Base-by-base conservation (phyloP, 2,113 vertebrate genomes). In the Colistium nudipinnis region DNA sequence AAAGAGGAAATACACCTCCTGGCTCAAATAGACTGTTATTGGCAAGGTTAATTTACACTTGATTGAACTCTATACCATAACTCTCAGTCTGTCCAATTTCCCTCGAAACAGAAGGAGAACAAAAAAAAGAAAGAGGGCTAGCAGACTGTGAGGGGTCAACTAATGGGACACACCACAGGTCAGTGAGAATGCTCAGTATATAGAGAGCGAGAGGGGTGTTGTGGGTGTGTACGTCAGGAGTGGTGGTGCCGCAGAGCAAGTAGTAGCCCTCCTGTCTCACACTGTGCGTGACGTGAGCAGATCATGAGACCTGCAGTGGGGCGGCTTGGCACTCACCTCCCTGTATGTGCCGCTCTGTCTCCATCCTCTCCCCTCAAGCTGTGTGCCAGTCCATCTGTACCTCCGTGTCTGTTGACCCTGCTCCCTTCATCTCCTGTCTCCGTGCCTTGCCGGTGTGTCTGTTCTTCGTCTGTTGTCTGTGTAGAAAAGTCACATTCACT, bases 241-340 rank as follows among this genome's bases (percentile, higher is more conserved):
- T 53, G 70, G 74, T 31, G 30, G 52, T 30, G 51, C 52, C 59
- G 48, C 74, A 45, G 68, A 63, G 62, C 10, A 62, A 14, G 75
- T 62, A 52, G 54, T 62, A 71, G 31, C 44, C 66, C 77, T 86
- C 81, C 77, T 76, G 74, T 74, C 49, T 77, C 86, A 61, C 72
- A 74, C 80, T 75, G 88, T 14, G 76, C 63, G 70, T 81, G 81
- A 85, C 71, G 82, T 39, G 35, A 70, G 64, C 66, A 64, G 76
- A 78, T 81, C 70, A 76, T 59, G 56, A 52, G 75, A 62, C 77
- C 80, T 41, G 47, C 80, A 77, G 62, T 75, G 80, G 77, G 78
- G 22, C 67, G 75, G 76, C 75, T 86, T 24, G 81, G 82, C 84
- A 74, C 47, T 52, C 55, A 17, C 71, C 67, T 74, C 53, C 17